Percentiles rank a stretch among this genome's conserved stretches.
Evolutionary conservation across 2,797 vertebrate species (phyloP).

Genomic region (Masticophis lateralis): DNA sequence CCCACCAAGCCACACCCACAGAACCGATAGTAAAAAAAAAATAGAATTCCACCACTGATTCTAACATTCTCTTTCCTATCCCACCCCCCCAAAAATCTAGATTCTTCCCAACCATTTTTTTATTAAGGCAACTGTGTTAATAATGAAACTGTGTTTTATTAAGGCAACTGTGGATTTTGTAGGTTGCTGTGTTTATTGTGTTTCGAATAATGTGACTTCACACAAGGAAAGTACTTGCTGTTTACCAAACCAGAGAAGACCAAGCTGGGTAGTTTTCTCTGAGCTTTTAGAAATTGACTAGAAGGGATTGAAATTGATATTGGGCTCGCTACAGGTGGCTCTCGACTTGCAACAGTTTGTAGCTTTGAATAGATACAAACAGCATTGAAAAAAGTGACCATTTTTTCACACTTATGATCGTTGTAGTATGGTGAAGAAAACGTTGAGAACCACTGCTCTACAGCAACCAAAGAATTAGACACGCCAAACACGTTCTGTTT

Average conservation of each 20-base stretch:
- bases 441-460: neutral
- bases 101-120: neutral
- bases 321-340: neutral
- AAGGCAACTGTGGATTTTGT: neutral
- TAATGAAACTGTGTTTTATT: neutral
- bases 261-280: neutral
- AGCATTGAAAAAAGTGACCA: no score
- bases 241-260: neutral
- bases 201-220: neutral
- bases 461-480: neutral
- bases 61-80: neutral
- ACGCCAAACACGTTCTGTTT: neutral
- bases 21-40: no score
- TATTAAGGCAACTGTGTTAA: neutral
- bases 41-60: neutral
- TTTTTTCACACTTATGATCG: no score
- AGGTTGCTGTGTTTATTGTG: neutral
- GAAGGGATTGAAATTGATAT: neutral
- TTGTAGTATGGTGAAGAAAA: no score
- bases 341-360: no score
- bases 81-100: fast-evolving
- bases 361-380: no score
- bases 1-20: no score
- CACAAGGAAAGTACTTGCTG: neutral
- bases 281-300: neutral